Base-by-base conservation (phyloP, 1,140 invertebrate species). In the Muscidifurax raptorellus region DNA sequence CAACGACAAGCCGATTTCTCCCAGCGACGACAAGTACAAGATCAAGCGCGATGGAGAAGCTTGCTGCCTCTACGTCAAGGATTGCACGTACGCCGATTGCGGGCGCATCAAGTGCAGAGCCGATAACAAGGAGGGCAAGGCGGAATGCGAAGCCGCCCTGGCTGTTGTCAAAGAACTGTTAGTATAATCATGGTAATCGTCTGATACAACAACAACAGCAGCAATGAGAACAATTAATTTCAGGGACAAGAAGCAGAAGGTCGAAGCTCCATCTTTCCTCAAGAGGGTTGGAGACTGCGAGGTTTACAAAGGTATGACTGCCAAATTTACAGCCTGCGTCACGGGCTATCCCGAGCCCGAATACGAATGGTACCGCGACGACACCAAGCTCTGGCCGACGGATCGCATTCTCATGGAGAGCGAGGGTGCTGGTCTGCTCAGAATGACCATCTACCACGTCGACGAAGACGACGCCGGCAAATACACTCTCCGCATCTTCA, bases 241-340 rank as follows among this genome's bases (percentile, higher is more conserved):
- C 15, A 97, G 96, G 82, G 96, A 96, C 83, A 95, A 95, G 85
- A 94, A 94, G 86, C 95, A 96, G 86, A 97, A 96, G 86, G 94
- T 96, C 1, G 97, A 98, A 90, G 94, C 97, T 1, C 97, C 98
- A 27, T 95, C 95, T 3, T 98, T 98, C 94, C 92, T 98, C 82
- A 98, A 98, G 93, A 96, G 95, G 87, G 97, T 98, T 84, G 97
- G 97, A 0, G 97, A 98, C 90, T 96, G 96, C 40, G 97, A 98
- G 91, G 94, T 98, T 27, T 97, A 96, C 90, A 95, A 96, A 88
- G 96, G 97, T 12, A 97, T 98, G 96, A 96, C 96, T 25, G 97
- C 96, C 27, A 98, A 98, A 91, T 98, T 98, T 90, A 98, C 97
- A 22, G 97, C 97, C 44, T 98, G 97, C 90, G 95, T 96, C 44